Evolutionary conservation across 2,113 vertebrate species (phyloP).

Genomic region (Leucosticte australis): DNA sequence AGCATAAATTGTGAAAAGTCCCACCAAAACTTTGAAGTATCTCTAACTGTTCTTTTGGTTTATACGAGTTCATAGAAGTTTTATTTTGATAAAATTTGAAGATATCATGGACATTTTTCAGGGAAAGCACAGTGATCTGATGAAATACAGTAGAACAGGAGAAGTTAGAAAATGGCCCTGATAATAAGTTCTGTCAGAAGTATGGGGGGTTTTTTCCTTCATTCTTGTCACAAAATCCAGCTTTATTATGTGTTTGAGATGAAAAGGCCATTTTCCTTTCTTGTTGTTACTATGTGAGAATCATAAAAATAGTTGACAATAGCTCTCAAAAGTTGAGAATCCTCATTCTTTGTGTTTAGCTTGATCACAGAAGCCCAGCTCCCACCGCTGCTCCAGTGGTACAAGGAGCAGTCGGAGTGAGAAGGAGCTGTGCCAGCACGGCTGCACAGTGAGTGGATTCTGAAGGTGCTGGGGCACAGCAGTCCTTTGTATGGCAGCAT

Average conservation of each 20-base stretch:
- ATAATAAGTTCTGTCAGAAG: not conserved
- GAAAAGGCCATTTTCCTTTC: not conserved
- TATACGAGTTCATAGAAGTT: not conserved
- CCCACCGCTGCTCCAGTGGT: not conserved
- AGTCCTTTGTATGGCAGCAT: not conserved
- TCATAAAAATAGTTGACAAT: not conserved
- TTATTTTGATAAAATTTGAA: not conserved
- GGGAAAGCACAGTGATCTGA: not conserved
- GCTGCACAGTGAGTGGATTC: not conserved
- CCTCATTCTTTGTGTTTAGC: not conserved
- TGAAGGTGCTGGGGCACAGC: not conserved
- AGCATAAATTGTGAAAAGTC: not conserved
- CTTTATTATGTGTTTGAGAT: not conserved
- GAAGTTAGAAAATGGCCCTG: not conserved
- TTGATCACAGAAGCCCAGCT: not conserved
- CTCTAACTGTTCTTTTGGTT: not conserved
- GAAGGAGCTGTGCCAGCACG: not conserved
- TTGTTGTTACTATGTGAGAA: not conserved
- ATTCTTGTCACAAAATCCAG: not conserved
- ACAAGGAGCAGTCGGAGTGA: rapidly evolving
- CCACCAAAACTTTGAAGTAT: not conserved
- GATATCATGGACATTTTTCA: not conserved
- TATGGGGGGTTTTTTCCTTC: not conserved
- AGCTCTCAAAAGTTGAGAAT: not conserved
- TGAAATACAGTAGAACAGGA: not conserved